Conservation (phyloP, 2,888 invertebrate species). For the Rotaria sp. region DNA sequence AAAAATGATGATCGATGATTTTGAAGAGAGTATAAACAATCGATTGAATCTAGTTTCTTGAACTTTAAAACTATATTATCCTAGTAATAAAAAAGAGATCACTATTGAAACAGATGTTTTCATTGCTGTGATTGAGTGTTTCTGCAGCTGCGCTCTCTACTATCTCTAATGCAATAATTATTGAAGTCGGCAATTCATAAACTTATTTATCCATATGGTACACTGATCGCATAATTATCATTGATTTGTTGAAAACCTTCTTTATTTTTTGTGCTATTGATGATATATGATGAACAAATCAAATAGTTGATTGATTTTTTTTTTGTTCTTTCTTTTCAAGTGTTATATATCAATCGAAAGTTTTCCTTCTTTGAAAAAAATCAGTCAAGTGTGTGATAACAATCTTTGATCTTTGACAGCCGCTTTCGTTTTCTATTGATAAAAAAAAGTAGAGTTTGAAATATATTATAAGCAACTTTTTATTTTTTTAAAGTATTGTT, state of each 20-base stretch:
- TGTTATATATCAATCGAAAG: constrained; percentile 12
- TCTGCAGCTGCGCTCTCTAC: neutral
- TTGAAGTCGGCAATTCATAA: neutral
- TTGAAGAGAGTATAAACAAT: neutral
- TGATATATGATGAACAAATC: neutral
- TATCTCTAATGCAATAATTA: neutral
- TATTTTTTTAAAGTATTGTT: neutral
- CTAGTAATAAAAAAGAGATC: neutral
- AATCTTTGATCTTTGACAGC: constrained; percentile 3
- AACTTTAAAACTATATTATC: too few species aligned
- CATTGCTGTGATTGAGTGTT: neutral
- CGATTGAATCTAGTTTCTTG: neutral
- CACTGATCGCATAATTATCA: neutral
- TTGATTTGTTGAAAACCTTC: neutral
- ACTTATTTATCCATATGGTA: neutral
- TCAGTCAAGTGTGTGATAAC: neutral
- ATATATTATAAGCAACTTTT: neutral
- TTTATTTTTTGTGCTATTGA: neutral
- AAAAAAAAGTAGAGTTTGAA: neutral
- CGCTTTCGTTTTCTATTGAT: constrained; percentile 6
- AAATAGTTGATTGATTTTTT: neutral
- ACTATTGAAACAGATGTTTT: neutral
- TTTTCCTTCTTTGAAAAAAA: neutral
- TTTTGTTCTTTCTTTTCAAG: neutral
- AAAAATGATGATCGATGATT: neutral